These are phyloP conservation scores for Brachynemurus nebulosus DNA, from an alignment of 2,888 invertebrate species.

Conservation along the genomic window DNA sequence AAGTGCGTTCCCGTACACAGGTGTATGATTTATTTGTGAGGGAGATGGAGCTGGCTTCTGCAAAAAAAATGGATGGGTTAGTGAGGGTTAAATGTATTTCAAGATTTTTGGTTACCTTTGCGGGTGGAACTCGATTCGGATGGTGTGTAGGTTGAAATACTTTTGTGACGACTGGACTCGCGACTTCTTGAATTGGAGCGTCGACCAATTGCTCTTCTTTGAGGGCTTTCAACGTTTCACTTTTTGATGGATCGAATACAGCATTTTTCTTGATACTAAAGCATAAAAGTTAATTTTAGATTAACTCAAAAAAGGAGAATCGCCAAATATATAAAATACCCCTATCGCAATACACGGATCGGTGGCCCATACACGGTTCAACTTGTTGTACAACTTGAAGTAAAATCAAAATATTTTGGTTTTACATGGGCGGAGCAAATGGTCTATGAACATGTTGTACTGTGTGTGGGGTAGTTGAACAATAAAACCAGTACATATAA, in stretches of 20 bases:
- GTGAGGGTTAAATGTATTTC: not conserved
- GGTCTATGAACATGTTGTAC: too few species aligned
- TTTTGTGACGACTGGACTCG: conserved; percentile 56
- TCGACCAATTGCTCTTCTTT: conserved; percentile 58
- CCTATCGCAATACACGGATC: too few species aligned
- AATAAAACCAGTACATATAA: too few species aligned
- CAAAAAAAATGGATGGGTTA: conserved; percentile 14
- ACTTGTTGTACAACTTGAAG: too few species aligned
- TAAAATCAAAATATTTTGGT: too few species aligned
- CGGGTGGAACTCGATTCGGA: conserved; percentile 35
- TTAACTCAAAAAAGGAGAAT: too few species aligned
- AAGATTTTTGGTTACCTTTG: conserved; percentile 39
- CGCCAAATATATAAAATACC: too few species aligned
- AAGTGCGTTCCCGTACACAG: conserved; percentile 53
- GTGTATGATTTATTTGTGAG: conserved; percentile 33
- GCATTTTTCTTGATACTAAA: conserved; percentile 46
- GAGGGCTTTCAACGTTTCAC: conserved; percentile 76
- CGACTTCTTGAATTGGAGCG: conserved; percentile 51
- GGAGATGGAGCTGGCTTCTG: conserved; percentile 26
- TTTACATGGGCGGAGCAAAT: too few species aligned
- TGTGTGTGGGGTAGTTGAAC: too few species aligned
- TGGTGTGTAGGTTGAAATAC: conserved; percentile 54
- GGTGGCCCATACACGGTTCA: too few species aligned
- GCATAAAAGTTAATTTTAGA: too few species aligned
- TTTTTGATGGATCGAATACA: conserved; percentile 76